Percentiles rank a stretch among this genome's conserved stretches.
phyloP scores from a whole-genome alignment of 2,888 invertebrate species.

The Ophioninae sp. region DNA sequence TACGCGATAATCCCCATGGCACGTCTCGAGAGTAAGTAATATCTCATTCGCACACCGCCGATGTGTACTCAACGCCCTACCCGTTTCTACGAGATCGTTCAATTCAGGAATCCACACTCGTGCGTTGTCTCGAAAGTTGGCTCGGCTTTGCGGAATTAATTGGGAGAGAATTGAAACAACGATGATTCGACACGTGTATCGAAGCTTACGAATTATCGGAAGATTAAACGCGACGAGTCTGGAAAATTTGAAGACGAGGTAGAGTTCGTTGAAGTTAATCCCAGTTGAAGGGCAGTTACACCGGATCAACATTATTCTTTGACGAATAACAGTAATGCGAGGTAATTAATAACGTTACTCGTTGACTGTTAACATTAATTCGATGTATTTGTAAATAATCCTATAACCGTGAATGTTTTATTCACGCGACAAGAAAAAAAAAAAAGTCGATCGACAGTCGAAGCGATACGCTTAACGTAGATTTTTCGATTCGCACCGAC shows the following conservation, averaged over 20 bases:
- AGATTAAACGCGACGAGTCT: not conserved
- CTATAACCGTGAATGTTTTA: not conserved
- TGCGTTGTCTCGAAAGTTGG: not conserved
- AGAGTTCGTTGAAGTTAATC: not conserved
- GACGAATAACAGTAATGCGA: not conserved
- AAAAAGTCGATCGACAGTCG: not conserved
- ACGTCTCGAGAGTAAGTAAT: constrained; percentile 78
- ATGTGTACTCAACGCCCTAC: constrained; percentile 23
- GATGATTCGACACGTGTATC: not conserved
- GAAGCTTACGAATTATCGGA: not conserved
- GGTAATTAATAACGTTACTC: not conserved
- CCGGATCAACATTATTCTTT: not conserved
- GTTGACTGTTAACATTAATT: not conserved
- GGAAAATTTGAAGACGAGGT: not conserved
- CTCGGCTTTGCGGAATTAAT: not conserved
- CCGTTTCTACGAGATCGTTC: not conserved
- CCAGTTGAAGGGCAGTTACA: not conserved
- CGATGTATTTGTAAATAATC: not conserved
- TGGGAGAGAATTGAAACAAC: not conserved
- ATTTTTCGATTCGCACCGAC: not conserved
- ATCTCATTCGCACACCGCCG: constrained; percentile 55
- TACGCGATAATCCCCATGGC: constrained; percentile 73
- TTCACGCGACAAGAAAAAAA: not conserved
- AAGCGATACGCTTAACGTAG: not conserved
- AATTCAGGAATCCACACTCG: not conserved